Conservation (phyloP, 2,888 invertebrate genomes). For the Silvanus unidentatus region DNA sequence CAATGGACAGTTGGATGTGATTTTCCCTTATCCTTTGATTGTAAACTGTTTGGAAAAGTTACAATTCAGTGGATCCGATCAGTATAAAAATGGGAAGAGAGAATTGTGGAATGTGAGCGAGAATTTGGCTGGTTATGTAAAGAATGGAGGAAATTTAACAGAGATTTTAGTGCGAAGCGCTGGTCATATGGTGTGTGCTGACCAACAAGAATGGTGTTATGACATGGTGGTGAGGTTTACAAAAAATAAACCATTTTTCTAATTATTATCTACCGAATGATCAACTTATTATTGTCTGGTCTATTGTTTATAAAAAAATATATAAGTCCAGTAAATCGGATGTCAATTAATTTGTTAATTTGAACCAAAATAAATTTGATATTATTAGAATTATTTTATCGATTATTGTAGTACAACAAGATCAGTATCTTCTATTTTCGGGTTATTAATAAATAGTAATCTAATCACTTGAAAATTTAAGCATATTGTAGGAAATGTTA, state of each 20-base stretch:
- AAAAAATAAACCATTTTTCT: background rate
- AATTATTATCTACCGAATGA: background rate
- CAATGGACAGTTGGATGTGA: background rate
- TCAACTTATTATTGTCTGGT: no score
- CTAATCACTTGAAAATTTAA: no score
- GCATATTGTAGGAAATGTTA: no score
- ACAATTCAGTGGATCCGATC: background rate
- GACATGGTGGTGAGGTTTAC: constrained; percentile 1
- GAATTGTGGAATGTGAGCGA: background rate
- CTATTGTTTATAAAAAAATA: no score
- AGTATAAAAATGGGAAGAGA: background rate
- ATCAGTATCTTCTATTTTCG: no score
- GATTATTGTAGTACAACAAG: no score
- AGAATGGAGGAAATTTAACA: background rate
- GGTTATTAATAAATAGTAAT: no score
- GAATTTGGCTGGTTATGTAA: background rate
- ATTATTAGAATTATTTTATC: no score
- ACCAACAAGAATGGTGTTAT: background rate
- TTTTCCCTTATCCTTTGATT: background rate
- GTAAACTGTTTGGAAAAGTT: background rate
- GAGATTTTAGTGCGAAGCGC: background rate
- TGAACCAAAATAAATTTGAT: no score
- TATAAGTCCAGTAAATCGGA: no score
- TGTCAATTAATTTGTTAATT: no score
- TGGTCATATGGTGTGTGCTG: background rate